Evolutionary conservation across 2,888 invertebrate species (phyloP).

Genomic region (Conchocele bisecta): DNA sequence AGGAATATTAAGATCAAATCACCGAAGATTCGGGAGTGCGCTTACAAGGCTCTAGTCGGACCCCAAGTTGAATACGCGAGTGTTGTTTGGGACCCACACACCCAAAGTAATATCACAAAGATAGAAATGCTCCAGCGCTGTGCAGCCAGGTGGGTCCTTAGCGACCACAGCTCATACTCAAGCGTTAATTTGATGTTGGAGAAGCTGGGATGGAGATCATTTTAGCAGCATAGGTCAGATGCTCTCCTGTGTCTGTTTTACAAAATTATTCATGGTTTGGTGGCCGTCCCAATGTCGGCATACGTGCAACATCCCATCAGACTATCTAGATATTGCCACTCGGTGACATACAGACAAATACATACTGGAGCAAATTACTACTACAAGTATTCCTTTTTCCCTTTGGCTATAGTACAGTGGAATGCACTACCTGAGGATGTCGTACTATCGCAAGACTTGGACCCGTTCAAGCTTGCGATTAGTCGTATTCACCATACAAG

Average conservation of each 20-base stretch:
- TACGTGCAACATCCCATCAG: background rate
- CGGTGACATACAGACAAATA: background rate
- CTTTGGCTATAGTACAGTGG: background rate
- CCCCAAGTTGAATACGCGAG: background rate
- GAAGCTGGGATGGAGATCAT: background rate
- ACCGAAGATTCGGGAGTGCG: background rate
- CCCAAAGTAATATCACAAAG: background rate
- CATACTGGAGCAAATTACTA: background rate
- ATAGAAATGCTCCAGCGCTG: background rate
- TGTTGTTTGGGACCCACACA: background rate
- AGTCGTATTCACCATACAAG: too few species aligned
- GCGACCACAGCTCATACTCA: background rate
- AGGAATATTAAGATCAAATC: background rate
- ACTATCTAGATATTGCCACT: background rate
- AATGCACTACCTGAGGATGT: background rate
- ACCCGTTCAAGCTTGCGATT: too few species aligned
- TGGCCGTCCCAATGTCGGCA: background rate
- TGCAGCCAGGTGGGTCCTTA: background rate
- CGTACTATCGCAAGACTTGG: background rate
- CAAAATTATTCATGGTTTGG: background rate
- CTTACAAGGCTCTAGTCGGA: background rate
- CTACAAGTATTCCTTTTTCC: conserved; percentile 2
- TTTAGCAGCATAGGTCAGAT: background rate
- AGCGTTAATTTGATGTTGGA: background rate
- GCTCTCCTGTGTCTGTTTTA: background rate